phyloP scores from a whole-genome alignment of 2,797 vertebrate species.

The Hirundo rustica region DNA sequence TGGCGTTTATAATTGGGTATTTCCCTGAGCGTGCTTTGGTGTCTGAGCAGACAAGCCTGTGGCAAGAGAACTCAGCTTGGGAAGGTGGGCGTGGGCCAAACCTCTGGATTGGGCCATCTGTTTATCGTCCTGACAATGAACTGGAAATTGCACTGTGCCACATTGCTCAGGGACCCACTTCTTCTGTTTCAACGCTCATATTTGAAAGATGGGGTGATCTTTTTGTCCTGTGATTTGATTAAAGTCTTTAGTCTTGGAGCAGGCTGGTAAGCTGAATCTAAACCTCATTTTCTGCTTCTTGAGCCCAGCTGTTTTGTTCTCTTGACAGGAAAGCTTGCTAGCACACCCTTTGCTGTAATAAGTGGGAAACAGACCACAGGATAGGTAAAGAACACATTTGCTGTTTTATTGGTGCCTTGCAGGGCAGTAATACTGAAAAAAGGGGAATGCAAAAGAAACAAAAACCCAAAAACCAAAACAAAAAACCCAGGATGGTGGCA shows the following conservation, averaged over 20 bases:
- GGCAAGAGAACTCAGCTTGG: neutral
- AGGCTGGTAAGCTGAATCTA: neutral
- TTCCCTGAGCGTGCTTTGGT: neutral
- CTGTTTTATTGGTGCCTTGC: slow-evolving; percentile 99
- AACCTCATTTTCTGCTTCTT: neutral
- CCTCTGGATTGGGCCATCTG: neutral
- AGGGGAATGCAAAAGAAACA: slow-evolving; percentile 88
- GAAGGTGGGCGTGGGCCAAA: neutral
- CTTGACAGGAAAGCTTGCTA: neutral
- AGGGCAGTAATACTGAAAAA: slow-evolving; percentile 99
- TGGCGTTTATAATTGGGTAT: neutral
- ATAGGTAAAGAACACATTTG: slow-evolving; percentile 93
- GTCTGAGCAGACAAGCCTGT: neutral
- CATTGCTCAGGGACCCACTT: neutral
- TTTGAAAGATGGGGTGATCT: neutral
- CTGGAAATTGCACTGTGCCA: neutral
- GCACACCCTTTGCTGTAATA: neutral
- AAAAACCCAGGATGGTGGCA: slow-evolving; percentile 87
- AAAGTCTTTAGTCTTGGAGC: neutral
- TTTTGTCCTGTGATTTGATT: neutral
- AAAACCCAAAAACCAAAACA: slow-evolving; percentile 14
- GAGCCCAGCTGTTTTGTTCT: neutral
- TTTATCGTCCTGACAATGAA: accelerated
- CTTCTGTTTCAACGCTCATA: neutral
- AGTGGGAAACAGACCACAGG: slow-evolving; percentile 72